Conservation (phyloP, 1,140 invertebrate species). For the Neotoxoptera formosana region DNA sequence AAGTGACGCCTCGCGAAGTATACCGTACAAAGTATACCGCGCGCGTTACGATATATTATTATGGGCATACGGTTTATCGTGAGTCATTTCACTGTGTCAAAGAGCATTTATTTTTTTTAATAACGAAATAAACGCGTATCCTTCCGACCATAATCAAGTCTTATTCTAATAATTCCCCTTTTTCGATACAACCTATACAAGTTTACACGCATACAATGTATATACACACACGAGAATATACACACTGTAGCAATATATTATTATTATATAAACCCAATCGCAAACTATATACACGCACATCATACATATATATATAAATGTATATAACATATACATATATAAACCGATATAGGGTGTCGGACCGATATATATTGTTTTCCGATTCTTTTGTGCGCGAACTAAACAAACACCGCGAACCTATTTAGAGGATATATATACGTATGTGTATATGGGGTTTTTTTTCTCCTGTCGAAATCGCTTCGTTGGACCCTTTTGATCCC, state of each 20-base stretch:
- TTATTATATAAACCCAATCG: conserved; percentile 34
- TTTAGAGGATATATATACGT: conserved; percentile 46
- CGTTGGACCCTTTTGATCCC: conserved; percentile 52
- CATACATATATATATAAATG: not conserved
- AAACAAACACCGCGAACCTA: conserved; percentile 56
- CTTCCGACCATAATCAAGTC: conserved; percentile 55
- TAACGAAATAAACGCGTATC: conserved; percentile 53
- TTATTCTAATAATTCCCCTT: conserved; percentile 54
- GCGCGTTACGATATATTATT: not conserved
- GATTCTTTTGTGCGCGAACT: conserved; percentile 46
- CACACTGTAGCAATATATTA: not conserved
- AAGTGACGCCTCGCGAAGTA: not conserved
- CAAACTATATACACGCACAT: not conserved
- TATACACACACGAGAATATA: not conserved
- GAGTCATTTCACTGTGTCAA: conserved; percentile 43
- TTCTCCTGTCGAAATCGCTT: conserved; percentile 51
- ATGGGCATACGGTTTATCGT: not conserved
- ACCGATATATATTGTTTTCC: conserved; percentile 55
- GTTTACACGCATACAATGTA: not conserved
- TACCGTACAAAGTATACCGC: not conserved
- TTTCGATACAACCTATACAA: not conserved
- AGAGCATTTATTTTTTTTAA: conserved; percentile 49
- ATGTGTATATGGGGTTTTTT: conserved; percentile 12
- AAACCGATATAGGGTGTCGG: conserved; percentile 16
- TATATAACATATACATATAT: not conserved